Percentiles rank a stretch among this genome's conserved stretches.
Conservation (phyloP, 2,113 vertebrate genomes). For the Daubentonia madagascariensis region DNA sequence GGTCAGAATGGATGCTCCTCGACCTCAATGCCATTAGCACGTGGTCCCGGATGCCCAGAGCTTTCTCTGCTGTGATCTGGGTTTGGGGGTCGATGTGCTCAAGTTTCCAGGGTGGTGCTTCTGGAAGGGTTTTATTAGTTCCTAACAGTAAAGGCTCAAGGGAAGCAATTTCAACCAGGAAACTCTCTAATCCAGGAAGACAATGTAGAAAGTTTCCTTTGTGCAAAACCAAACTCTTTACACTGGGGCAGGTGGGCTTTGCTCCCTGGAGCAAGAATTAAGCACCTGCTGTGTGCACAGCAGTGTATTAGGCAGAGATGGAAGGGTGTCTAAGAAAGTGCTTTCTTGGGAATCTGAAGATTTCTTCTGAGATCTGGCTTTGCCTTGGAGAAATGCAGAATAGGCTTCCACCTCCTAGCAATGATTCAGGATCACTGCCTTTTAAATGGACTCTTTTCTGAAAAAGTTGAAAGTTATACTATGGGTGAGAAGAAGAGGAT, state of each 20-base stretch:
- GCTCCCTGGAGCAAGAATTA: not conserved
- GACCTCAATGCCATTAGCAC: not conserved
- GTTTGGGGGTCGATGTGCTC: not conserved
- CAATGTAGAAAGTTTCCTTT: rapidly evolving
- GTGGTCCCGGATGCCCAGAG: rapidly evolving
- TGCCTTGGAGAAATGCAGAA: not conserved
- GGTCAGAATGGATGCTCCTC: not conserved
- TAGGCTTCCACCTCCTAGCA: rapidly evolving
- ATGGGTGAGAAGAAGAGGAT: not conserved
- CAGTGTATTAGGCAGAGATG: not conserved
- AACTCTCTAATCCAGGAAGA: too few relatives aligned
- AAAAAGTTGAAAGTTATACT: not conserved
- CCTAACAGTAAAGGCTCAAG: not conserved
- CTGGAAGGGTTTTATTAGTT: not conserved
- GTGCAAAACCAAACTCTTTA: not conserved
- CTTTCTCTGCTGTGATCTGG: not conserved
- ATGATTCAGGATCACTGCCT: not conserved
- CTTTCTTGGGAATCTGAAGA: not conserved
- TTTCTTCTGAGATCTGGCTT: not conserved
- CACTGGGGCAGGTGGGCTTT: not conserved
- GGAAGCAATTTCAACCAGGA: not conserved
- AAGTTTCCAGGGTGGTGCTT: not conserved
- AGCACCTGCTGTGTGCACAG: not conserved
- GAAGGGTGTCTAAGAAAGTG: rapidly evolving
- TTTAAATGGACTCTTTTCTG: not conserved